These are phyloP conservation scores for Hirtodrosophila alboralis DNA, from an alignment of 2,888 invertebrate species.

Conservation along the genomic window DNA sequence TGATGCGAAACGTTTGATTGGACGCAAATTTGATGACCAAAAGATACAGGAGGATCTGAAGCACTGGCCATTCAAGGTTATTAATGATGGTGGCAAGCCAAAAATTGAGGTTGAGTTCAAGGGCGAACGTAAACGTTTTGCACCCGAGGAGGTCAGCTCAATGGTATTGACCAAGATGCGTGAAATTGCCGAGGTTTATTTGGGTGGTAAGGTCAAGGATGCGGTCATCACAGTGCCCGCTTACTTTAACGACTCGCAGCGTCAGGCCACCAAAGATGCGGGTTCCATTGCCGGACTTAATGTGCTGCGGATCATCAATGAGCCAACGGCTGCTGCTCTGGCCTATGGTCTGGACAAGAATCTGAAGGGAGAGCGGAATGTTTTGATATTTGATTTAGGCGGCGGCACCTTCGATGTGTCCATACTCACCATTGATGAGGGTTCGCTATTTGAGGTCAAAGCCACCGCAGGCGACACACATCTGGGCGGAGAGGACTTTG, in stretches of 20 bases:
- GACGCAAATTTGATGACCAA: slow-evolving; percentile 90
- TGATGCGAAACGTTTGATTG: slow-evolving; percentile 93
- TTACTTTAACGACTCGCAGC: slow-evolving; percentile 92
- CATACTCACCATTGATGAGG: slow-evolving; percentile 93
- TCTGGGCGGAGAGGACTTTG: slow-evolving; percentile 91
- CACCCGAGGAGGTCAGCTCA: slow-evolving; percentile 93
- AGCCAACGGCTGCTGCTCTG: slow-evolving; percentile 94
- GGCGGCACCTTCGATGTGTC: slow-evolving; percentile 98
- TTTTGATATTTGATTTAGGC: slow-evolving; percentile 90
- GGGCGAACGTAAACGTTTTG: slow-evolving; percentile 90
- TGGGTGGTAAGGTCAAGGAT: slow-evolving; percentile 89
- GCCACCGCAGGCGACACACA: slow-evolving; percentile 93
- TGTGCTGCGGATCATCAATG: slow-evolving; percentile 94
- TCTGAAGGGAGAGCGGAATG: slow-evolving; percentile 89
- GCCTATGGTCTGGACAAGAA: slow-evolving; percentile 93
- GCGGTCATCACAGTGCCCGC: slow-evolving; percentile 94
- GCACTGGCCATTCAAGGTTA: slow-evolving; percentile 91
- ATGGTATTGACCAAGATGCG: slow-evolving; percentile 95
- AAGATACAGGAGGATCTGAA: slow-evolving; percentile 92
- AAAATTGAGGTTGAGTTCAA: slow-evolving; percentile 90
- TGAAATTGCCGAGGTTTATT: slow-evolving; percentile 90
- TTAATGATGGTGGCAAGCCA: slow-evolving; percentile 89
- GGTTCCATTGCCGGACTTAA: slow-evolving; percentile 93
- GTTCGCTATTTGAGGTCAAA: slow-evolving; percentile 91
- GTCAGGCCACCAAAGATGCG: slow-evolving; percentile 95